Base-by-base conservation (phyloP, 2,888 invertebrate species). In the Phrixothrix hirtus region DNA sequence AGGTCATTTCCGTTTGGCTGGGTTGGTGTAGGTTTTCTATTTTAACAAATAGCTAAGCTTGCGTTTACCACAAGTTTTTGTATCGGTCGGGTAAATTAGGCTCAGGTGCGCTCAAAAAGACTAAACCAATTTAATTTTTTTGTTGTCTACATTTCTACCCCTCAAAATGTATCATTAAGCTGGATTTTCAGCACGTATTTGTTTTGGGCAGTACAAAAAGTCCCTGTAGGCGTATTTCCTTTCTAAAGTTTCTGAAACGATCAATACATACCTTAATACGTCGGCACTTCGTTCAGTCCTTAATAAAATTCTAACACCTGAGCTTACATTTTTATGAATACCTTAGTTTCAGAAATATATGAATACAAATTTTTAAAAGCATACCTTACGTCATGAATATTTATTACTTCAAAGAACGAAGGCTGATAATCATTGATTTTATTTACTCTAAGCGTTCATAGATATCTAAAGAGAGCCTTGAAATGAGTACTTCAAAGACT, bases 111-210 rank as follows among this genome's bases (percentile, higher is more conserved):
- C 38, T 44, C 35, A 34, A 42, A 54, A 45, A 42, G 50, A 50
- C 47, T 54, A 42, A 54, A 50, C 49, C 54, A 54, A 57, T 57
- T 54, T 54, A 50, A 36, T 50, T 50, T 50, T n/a, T 50, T 50
- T 46, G 50, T 32, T 34, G 39, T 44, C 44, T 51, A 36, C 37
- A 36, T 51, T 45, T 45, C 32, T 45, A 15, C 21, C 37, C 43
- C 31, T 27, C 32, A 44, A 34, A 50, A 37, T 34, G 43, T 39
- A 45, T 51, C 51, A 51, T 51, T 51, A 51, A 51, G 51, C 38
- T 25, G 39, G 51, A 51, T 51, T 47, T 50, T 51, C 51, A 15
- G 34, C 51, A 51, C 51, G 39, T 45, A 51, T 51, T 51, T 51
- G 45, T 51, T 45, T 43, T 37, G 44, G 34, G 34, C 38, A 32